phyloP scores from a whole-genome alignment of 2,888 invertebrate genomes.

The Mechanitis messenoides region DNA sequence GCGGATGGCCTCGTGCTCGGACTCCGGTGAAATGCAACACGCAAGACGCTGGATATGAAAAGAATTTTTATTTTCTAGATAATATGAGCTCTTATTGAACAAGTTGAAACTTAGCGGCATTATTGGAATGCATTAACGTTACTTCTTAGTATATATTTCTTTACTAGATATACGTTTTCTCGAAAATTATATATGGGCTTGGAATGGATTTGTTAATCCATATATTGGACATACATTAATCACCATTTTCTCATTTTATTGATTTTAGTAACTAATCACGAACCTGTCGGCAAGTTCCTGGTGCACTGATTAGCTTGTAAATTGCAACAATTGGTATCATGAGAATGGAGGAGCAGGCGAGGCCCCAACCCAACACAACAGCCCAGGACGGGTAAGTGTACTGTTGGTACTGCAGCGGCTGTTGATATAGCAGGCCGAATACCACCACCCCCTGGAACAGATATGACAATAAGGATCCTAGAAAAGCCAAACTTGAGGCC shows the following conservation, averaged over 20 bases:
- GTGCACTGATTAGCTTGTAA: constrained; percentile 78
- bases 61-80: neutral
- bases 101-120: too few species aligned
- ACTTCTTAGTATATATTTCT: too few species aligned
- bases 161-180: too few species aligned
- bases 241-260: neutral
- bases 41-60: constrained; percentile 74
- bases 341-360: constrained; percentile 83
- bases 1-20: constrained; percentile 80
- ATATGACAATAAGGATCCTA: too few species aligned
- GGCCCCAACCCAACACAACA: constrained; percentile 81
- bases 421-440: constrained; percentile 79
- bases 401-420: constrained; percentile 80
- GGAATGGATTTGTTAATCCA: too few species aligned
- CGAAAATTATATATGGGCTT: too few species aligned
- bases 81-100: neutral
- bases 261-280: too few species aligned
- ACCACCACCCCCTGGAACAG: constrained; percentile 78
- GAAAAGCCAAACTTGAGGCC: too few species aligned
- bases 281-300: constrained; percentile 82
- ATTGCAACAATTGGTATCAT: constrained; percentile 83
- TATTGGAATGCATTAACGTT: too few species aligned
- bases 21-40: constrained; percentile 80
- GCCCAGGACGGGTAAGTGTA: constrained; percentile 85
- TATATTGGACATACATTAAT: too few species aligned